phyloP scores from a whole-genome alignment of 37 sponge, comb jelly and placozoan genomes.

The Hexactinellida sp. region DNA sequence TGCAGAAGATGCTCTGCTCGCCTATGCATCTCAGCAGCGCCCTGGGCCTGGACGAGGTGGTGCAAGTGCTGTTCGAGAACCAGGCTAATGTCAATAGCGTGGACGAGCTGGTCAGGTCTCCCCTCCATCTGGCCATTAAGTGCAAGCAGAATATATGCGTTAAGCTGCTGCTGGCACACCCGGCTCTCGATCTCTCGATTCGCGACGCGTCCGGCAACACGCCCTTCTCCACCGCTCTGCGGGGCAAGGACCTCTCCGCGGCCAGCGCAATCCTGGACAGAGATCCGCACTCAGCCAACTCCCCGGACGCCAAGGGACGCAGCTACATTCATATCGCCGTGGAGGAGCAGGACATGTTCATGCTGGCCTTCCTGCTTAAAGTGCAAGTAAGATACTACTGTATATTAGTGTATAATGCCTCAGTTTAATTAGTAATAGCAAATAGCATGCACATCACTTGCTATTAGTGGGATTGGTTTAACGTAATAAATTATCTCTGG shows the following conservation, averaged over 20 bases:
- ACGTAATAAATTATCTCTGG: no score
- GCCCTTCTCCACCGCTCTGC: conserved; percentile 75
- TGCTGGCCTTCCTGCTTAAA: conserved; percentile 51
- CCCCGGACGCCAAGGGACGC: conserved; percentile 47
- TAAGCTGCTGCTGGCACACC: conserved; percentile 57
- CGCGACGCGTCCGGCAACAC: conserved; percentile 51
- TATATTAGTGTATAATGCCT: background rate
- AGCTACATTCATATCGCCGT: conserved; percentile 82
- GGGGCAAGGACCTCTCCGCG: conserved; percentile 52
- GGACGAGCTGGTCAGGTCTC: conserved; percentile 55
- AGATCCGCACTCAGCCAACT: conserved; percentile 68
- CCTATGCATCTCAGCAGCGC: conserved; percentile 76
- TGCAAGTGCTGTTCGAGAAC: conserved; percentile 64
- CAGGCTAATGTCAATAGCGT: conserved; percentile 61
- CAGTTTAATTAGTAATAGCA: no score
- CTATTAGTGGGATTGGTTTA: no score
- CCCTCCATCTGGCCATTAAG: conserved; percentile 74
- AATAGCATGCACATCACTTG: no score
- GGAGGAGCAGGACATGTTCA: conserved; percentile 53
- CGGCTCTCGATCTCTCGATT: conserved; percentile 57
- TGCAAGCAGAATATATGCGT: conserved; percentile 51
- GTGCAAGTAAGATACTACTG: background rate
- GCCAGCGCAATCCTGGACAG: conserved; percentile 62
- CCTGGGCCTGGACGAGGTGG: conserved; percentile 59
- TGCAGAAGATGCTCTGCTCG: conserved; percentile 27